Evolutionary conservation across 92 coral and sea anemone species (phyloP).

Genomic region (Epizoanthus ramosus): DNA sequence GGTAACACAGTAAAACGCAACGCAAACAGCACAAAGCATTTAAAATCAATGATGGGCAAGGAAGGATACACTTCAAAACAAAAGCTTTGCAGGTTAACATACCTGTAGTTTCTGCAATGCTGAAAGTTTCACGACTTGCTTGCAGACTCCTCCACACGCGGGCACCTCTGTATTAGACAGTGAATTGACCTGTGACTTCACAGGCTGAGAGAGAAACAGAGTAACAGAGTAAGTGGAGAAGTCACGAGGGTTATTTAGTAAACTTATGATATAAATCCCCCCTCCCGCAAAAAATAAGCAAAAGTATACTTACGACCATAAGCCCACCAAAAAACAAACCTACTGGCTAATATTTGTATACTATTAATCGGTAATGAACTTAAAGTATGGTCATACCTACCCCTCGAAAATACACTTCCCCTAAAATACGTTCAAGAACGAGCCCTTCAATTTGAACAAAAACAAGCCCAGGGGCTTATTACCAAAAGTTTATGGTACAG

Average conservation of each 20-base stretch:
- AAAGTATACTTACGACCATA: too few species aligned
- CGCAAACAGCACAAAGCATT: too few species aligned
- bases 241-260: not conserved
- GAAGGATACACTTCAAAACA: not conserved
- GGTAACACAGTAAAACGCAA: not conserved
- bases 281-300: too few species aligned
- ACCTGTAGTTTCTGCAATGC: constrained; percentile 82
- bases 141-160: constrained; percentile 50
- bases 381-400: too few species aligned
- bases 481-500: too few species aligned
- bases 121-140: constrained; percentile 70
- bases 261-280: not conserved
- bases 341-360: too few species aligned
- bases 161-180: constrained; percentile 58
- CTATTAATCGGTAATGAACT: too few species aligned
- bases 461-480: too few species aligned
- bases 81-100: not conserved
- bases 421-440: not conserved
- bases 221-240: not conserved
- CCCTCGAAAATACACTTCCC: not conserved
- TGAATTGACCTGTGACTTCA: constrained; percentile 42
- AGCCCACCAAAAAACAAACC: too few species aligned
- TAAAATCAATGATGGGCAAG: not conserved
- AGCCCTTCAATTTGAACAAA: not conserved
- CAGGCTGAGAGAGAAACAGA: constrained; percentile 55